Percentiles rank a stretch among this genome's conserved stretches.
Conservation (phyloP, 2,888 invertebrate species). For the Troglohyphantes excavatus region DNA sequence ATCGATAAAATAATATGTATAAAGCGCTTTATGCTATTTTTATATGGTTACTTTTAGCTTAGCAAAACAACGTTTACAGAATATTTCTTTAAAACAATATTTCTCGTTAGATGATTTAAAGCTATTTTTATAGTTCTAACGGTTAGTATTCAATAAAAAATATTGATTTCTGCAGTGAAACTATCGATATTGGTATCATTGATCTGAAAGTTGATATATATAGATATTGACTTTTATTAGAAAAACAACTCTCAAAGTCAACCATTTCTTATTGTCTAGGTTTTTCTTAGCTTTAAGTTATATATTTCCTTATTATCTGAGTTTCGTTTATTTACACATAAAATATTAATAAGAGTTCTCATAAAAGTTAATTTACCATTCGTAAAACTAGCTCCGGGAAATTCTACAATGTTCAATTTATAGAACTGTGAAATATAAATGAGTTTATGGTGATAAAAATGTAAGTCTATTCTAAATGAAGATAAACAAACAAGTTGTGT, state of each 20-base stretch:
- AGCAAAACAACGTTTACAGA: not conserved
- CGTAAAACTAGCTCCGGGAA: no score
- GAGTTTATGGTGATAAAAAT: no score
- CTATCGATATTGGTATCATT: not conserved
- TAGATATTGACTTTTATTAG: not conserved
- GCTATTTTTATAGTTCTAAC: not conserved
- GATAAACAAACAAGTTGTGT: no score
- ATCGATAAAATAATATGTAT: no score
- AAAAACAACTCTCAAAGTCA: not conserved
- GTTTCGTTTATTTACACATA: no score
- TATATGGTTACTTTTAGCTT: no score
- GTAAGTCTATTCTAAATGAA: no score
- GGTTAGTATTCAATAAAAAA: not conserved
- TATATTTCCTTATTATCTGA: not conserved
- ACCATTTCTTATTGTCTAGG: not conserved
- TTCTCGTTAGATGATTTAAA: not conserved
- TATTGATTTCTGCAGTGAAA: not conserved
- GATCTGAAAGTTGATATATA: not conserved
- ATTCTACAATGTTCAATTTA: no score
- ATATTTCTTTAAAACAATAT: not conserved
- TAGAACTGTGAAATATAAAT: no score
- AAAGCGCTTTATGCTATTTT: no score
- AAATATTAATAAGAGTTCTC: no score
- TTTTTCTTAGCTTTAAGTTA: not conserved
- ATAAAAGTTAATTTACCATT: no score